Evolutionary conservation across 2,888 invertebrate genomes (phyloP), one percentile per base, ranked within the genome.

Genomic region (Acleris laterana): DNA sequence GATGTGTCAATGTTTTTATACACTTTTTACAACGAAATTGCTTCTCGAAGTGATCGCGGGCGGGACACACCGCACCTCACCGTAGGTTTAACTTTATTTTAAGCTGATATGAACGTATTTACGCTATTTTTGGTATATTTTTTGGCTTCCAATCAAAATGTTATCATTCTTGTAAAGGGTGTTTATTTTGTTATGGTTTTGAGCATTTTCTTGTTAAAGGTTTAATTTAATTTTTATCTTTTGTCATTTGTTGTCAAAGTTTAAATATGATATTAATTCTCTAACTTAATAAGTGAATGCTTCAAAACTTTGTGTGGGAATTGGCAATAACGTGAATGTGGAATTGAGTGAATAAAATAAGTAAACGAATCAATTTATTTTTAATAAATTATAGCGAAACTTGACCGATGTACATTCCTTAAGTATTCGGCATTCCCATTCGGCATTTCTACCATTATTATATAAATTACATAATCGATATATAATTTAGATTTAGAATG

Each of bases 1-100:
- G 68, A 60, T 64, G 82, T 81, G 83, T 87, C 84, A 84, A 85
- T 83, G 84, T 89, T 87, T 83, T 90, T 89, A 87, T 89, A 91
- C 83, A 87, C 85, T 66, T 88, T 88, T 84, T 90, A 90, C 89
- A 87, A 89, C 85, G 87, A 87, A 85, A 32, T 61, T 32, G 61
- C 66, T 66, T 63, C 38, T 51, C 51, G 16, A 17, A 38, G 56
- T 44, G 28, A 22, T 61, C 50, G 60, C 50, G 48, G 25, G 11
- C 17, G 52, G 42, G 42, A 25, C 25, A 25, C 25, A 0, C 5
- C 25, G 52, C 38, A 13, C 51, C 50, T 22, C 20, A 42, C 32
- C 32, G 49, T 57, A 57, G 19, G 25, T 57, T 28, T 57, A 55
- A 32, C 38, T 38, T 9, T 38, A 13, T 38, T 49, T 3, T 51